Evolutionary conservation across 2,113 vertebrate species (phyloP).

Genomic region (Mobula hypostoma): DNA sequence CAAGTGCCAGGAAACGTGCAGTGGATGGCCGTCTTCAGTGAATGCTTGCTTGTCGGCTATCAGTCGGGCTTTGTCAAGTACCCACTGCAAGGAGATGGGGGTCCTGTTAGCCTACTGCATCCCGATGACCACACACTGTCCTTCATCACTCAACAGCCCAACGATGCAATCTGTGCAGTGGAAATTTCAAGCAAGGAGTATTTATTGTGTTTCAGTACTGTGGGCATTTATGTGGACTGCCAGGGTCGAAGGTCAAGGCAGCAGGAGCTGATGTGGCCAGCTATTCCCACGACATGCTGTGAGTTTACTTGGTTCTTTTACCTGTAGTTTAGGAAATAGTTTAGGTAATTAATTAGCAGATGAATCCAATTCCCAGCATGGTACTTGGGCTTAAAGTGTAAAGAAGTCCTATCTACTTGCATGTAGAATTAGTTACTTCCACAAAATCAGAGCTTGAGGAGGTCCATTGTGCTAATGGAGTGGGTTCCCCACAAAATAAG

Average conservation of each 20-base stretch:
- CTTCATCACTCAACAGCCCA: slow-evolving; percentile 79
- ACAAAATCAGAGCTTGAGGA: background rate
- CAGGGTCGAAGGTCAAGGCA: slow-evolving; percentile 91
- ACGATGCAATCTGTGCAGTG: slow-evolving; percentile 88
- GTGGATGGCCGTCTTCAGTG: slow-evolving; percentile 91
- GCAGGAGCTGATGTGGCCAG: slow-evolving; percentile 96
- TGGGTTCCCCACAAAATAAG: background rate
- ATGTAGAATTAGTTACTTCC: background rate
- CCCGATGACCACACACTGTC: slow-evolving; percentile 86
- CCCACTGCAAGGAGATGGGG: slow-evolving; percentile 72
- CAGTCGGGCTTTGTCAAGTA: slow-evolving; percentile 87
- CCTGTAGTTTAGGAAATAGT: background rate
- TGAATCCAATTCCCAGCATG: background rate
- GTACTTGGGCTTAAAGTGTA: background rate
- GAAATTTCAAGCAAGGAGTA: slow-evolving; percentile 93
- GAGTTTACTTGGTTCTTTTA: slow-evolving; percentile 51
- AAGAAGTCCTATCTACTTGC: background rate
- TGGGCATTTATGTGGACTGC: slow-evolving; percentile 91
- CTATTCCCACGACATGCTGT: slow-evolving; percentile 82
- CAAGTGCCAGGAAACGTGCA: slow-evolving; percentile 81
- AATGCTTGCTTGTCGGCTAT: slow-evolving; percentile 85
- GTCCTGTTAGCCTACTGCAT: slow-evolving; percentile 76
- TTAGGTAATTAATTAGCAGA: background rate
- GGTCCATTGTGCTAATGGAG: background rate
- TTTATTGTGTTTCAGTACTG: slow-evolving; percentile 93